A percentile compares a stretch with the other conserved stretches of the same genome.
phyloP scores from a whole-genome alignment of 1,140 invertebrate species.

The Coptotermes formosanus region DNA sequence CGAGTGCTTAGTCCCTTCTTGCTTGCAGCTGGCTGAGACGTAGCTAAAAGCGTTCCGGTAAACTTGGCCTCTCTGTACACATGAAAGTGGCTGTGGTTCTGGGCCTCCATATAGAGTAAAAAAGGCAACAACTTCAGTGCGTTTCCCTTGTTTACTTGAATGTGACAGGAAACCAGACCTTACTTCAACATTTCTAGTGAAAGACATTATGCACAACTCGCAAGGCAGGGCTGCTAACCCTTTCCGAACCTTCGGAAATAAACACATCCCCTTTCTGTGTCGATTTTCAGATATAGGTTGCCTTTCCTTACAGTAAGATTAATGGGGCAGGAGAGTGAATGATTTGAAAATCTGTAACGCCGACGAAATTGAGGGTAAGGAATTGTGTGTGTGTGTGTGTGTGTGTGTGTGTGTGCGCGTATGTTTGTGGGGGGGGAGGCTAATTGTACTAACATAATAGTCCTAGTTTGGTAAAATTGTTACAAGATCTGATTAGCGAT shows the following conservation, averaged over 20 bases:
- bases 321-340: background rate
- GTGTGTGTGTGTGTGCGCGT: too few relatives aligned
- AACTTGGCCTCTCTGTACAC: background rate
- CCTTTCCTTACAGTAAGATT: background rate
- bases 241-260: background rate
- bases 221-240: background rate
- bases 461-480: background rate
- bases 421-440: too few relatives aligned
- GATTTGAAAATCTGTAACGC: background rate
- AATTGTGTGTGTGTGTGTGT: background rate
- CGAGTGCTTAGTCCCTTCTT: background rate
- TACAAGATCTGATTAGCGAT: constrained; percentile 1
- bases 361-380: background rate
- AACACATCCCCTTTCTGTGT: background rate
- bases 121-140: background rate
- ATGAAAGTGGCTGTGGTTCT: background rate
- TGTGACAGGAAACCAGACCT: background rate
- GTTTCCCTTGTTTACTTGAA: background rate
- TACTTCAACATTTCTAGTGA: background rate
- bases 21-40: background rate
- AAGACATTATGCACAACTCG: background rate
- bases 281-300: background rate
- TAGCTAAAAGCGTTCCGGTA: background rate
- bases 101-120: background rate
- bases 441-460: background rate